Evolutionary conservation across 1,140 invertebrate genomes (phyloP).

Genomic region (Lineus longissimus): DNA sequence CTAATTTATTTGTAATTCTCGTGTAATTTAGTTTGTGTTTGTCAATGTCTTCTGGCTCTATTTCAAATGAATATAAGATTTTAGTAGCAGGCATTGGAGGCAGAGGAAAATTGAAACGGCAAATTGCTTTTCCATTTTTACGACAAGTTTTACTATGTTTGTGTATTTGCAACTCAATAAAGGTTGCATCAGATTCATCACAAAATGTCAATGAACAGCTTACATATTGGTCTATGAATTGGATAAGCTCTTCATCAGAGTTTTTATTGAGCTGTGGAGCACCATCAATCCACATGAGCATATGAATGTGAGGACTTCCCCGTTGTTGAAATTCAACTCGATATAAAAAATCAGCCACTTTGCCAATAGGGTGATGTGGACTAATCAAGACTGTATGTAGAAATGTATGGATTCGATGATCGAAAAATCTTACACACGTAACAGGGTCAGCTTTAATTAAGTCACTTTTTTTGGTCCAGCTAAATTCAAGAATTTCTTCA

Average conservation of each 20-base stretch:
- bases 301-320: conserved; percentile 20
- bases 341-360: conserved; percentile 16
- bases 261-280: not conserved
- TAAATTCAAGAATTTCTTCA: too few relatives aligned
- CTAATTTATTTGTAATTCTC: conserved; percentile 9
- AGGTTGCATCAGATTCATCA: conserved; percentile 1
- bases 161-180: not conserved
- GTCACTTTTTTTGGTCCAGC: too few relatives aligned
- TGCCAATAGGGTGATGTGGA: conserved; percentile 12
- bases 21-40: not conserved
- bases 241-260: not conserved
- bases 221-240: conserved; percentile 3
- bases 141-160: conserved; percentile 1
- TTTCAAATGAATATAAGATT: not conserved
- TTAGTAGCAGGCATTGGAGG: not conserved
- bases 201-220: not conserved
- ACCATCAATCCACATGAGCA: conserved; percentile 17
- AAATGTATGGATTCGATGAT: too few relatives aligned
- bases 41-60: not conserved
- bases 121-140: conserved; percentile 6
- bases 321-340: conserved; percentile 22
- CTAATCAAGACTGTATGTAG: too few relatives aligned
- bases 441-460: too few relatives aligned
- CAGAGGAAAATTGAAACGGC: not conserved
- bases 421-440: too few relatives aligned